Evolutionary conservation across 2,113 vertebrate genomes (phyloP).

Genomic region (Passer montanus): DNA sequence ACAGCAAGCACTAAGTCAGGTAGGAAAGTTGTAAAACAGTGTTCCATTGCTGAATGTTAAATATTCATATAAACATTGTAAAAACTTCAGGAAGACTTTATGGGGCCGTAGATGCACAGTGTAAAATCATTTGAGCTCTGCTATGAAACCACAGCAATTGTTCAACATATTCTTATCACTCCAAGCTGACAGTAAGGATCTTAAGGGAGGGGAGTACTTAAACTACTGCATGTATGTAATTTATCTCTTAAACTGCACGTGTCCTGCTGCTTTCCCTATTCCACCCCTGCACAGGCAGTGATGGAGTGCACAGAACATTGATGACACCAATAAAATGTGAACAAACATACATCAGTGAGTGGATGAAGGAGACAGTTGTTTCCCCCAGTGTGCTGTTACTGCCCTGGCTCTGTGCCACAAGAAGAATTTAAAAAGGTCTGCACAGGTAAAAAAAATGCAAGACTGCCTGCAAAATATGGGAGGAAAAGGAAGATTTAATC

Average conservation of each 20-base stretch:
- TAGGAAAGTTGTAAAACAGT: slow-evolving; percentile 9
- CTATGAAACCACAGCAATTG: not conserved
- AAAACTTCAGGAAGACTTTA: slow-evolving; percentile 52
- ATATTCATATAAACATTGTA: slow-evolving; percentile 60
- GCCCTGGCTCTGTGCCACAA: not conserved
- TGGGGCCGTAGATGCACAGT: not conserved
- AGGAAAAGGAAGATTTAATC: not conserved
- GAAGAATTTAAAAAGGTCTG: not conserved
- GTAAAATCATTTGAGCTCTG: slow-evolving; percentile 29
- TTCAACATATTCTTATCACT: not conserved
- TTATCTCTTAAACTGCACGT: not conserved
- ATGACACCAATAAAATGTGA: not conserved
- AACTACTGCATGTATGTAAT: not conserved
- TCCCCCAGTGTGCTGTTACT: not conserved
- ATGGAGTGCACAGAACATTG: not conserved
- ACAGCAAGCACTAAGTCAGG: slow-evolving; percentile 26
- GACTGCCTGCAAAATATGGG: not conserved
- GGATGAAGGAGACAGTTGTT: not conserved
- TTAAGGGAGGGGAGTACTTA: not conserved
- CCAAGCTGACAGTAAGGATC: not conserved
- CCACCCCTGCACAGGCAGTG: not conserved
- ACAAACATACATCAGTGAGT: not conserved
- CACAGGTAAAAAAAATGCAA: not conserved
- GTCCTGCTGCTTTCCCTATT: not conserved
- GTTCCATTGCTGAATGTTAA: slow-evolving; percentile 20